Evolutionary conservation across 1,140 invertebrate genomes (phyloP).

Genomic region (Pachypsylla venusta): DNA sequence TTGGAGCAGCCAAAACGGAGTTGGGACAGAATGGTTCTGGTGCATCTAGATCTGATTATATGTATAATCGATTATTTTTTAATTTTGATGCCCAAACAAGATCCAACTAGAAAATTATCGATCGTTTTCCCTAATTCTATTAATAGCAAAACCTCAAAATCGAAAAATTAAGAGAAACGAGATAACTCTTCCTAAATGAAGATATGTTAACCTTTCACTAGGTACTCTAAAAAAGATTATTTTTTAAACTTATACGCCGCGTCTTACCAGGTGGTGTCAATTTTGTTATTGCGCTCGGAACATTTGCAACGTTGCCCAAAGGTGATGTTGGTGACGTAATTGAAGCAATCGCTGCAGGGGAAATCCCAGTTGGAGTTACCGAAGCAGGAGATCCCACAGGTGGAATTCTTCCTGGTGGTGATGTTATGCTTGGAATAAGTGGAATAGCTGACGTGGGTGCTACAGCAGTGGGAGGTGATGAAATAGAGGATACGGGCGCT

Average conservation of each 20-base stretch:
- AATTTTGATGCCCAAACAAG: too few relatives aligned
- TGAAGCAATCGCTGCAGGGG: constrained; percentile 18
- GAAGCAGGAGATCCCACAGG: constrained; percentile 22
- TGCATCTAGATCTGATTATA: too few relatives aligned
- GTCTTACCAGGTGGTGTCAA: constrained; percentile 5
- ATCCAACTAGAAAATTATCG: too few relatives aligned
- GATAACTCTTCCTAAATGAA: neutral
- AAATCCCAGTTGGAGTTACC: constrained; percentile 20
- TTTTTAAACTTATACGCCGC: too few relatives aligned
- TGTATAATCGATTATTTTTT: too few relatives aligned
- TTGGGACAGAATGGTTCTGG: too few relatives aligned
- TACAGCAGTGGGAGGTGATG: constrained; percentile 23
- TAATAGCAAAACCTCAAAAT: too few relatives aligned
- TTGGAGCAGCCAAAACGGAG: too few relatives aligned
- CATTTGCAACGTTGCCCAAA: neutral
- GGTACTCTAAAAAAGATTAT: too few relatives aligned
- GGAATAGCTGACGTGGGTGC: constrained; percentile 23
- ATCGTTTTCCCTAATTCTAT: too few relatives aligned
- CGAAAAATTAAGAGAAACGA: too few relatives aligned
- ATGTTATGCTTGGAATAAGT: neutral
- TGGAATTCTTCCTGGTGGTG: constrained; percentile 12
- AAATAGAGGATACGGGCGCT: constrained; percentile 20
- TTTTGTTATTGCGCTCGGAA: neutral
- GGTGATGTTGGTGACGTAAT: neutral
- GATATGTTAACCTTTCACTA: too few relatives aligned